A percentile compares a stretch with the other conserved stretches of the same genome.
These are phyloP conservation scores for Trichopoda pennipes DNA, from an alignment of 2,888 invertebrate genomes.

Conservation along the genomic window DNA sequence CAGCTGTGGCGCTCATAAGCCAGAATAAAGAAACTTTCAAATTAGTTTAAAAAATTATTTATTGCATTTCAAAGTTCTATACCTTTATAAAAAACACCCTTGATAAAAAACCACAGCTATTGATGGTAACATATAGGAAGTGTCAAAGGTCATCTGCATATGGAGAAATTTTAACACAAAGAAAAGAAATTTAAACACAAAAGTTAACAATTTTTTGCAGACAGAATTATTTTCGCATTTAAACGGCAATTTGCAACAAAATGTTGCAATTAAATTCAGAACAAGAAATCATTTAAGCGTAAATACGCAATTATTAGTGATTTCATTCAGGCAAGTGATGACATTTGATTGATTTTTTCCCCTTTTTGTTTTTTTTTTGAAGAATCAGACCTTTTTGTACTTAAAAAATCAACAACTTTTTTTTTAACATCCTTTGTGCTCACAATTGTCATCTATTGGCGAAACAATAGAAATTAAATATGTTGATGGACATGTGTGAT, in stretches of 20 bases:
- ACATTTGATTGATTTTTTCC: conserved; percentile 63
- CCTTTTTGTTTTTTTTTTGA: not conserved
- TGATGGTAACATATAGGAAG: conserved; percentile 49
- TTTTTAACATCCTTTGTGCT: conserved; percentile 9
- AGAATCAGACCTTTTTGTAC: conserved; percentile 22
- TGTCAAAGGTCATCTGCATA: conserved; percentile 72
- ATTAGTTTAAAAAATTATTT: too few species aligned
- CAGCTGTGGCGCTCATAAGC: too few species aligned
- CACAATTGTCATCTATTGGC: conserved; percentile 25
- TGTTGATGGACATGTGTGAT: conserved; percentile 59
- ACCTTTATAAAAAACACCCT: not conserved
- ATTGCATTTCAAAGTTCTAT: not conserved
- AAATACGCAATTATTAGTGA: conserved; percentile 60
- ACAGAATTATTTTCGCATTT: conserved; percentile 32
- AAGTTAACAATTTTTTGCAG: conserved; percentile 3
- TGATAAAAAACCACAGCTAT: conserved; percentile 14
- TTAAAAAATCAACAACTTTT: conserved; percentile 61
- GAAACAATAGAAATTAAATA: conserved; percentile 51
- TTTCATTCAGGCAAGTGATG: conserved; percentile 59
- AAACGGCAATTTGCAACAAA: conserved; percentile 18
- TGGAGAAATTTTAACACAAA: conserved; percentile 1
- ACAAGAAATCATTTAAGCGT: conserved; percentile 55
- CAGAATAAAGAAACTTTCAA: too few species aligned
- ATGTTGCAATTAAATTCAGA: conserved; percentile 51
- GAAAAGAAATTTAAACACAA: not conserved